phyloP scores from a whole-genome alignment of 2,888 invertebrate genomes.

The Ochropleura leucogaster region DNA sequence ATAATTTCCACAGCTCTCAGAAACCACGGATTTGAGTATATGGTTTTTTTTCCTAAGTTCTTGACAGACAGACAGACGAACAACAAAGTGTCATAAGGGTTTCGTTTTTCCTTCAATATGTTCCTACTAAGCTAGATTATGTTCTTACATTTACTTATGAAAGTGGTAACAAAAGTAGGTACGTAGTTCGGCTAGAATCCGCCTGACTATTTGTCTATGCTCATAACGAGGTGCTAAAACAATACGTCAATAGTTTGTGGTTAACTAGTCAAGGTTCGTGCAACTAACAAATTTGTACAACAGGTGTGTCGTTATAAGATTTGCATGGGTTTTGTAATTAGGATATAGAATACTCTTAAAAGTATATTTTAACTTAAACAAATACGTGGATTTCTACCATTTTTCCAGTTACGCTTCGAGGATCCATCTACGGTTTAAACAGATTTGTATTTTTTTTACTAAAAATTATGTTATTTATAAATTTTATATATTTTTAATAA shows the following conservation, averaged over 20 bases:
- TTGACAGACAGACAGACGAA: too few species aligned
- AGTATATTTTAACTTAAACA: neutral
- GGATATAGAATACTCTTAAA: neutral
- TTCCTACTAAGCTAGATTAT: neutral
- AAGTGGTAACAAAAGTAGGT: neutral
- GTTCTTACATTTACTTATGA: neutral
- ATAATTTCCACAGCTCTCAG: too few species aligned
- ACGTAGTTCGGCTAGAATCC: neutral
- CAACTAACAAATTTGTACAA: neutral
- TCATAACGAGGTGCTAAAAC: slow-evolving; percentile 22
- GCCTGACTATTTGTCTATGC: slow-evolving; percentile 11
- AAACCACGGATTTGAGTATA: too few species aligned
- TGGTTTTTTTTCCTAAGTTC: too few species aligned
- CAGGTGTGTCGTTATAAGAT: neutral
- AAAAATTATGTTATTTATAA: too few species aligned
- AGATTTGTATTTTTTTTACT: neutral
- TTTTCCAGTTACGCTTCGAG: neutral
- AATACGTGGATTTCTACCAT: neutral
- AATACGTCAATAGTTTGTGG: slow-evolving; percentile 41
- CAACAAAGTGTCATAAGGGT: too few species aligned
- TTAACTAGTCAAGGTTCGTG: slow-evolving; percentile 18
- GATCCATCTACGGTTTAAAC: neutral
- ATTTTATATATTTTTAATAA: too few species aligned
- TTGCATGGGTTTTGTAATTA: neutral
- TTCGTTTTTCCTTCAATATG: too few species aligned